phyloP scores from a whole-genome alignment of 2,888 invertebrate species.

The Phlogophora meticulosa region DNA sequence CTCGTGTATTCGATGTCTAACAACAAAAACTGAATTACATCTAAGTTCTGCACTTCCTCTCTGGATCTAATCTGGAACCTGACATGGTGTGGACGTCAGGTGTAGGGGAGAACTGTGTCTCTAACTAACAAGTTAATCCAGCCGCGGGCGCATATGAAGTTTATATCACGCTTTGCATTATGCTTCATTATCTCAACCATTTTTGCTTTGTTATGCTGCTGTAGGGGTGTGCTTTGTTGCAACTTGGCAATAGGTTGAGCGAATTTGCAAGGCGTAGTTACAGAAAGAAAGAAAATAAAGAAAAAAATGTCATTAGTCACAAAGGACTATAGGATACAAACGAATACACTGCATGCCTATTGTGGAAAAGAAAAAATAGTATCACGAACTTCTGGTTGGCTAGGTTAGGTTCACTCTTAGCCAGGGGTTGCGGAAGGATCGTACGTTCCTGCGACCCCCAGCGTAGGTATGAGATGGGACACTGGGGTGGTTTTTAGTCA shows the following conservation, averaged over 20 bases:
- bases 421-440: too few species aligned
- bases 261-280: neutral
- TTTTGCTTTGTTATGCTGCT: constrained; percentile 85
- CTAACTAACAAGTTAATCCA: constrained; percentile 88
- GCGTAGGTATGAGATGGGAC: too few species aligned
- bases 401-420: too few species aligned
- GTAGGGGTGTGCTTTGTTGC: constrained; percentile 73
- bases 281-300: too few species aligned
- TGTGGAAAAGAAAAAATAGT: too few species aligned
- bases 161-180: constrained; percentile 89
- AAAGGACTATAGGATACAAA: too few species aligned
- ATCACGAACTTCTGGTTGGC: too few species aligned
- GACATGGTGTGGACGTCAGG: constrained; percentile 65
- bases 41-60: constrained; percentile 14
- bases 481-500: too few species aligned
- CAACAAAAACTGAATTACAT: constrained; percentile 4
- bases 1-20: constrained; percentile 1
- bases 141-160: constrained; percentile 85
- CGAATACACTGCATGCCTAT: too few species aligned
- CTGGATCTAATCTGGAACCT: constrained; percentile 55
- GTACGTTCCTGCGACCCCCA: too few species aligned
- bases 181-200: constrained; percentile 88
- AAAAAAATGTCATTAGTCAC: neutral
- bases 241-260: neutral
- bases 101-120: constrained; percentile 58